Evolutionary conservation across 2,888 invertebrate species (phyloP).

Genomic region (Norana najaformis): DNA sequence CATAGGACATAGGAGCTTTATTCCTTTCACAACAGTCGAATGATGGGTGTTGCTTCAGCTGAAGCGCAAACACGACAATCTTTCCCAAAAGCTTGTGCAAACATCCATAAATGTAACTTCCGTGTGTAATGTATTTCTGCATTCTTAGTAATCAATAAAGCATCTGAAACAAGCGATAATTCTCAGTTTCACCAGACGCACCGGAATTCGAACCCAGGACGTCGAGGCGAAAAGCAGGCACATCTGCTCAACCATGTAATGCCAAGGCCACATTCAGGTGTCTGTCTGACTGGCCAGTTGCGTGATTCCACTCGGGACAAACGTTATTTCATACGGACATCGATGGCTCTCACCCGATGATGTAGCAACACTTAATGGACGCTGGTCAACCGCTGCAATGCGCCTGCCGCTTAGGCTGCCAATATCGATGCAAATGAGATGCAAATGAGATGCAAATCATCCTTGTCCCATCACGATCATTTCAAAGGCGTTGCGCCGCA

Average conservation of each 20-base stretch:
- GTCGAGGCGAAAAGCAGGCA: neutral
- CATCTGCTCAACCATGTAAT: no score
- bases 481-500: constrained; percentile 4
- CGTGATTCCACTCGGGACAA: constrained; percentile 5
- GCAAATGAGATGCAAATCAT: neutral
- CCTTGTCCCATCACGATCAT: neutral
- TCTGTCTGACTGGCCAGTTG: neutral
- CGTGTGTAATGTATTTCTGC: neutral
- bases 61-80: no score
- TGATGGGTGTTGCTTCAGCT: neutral
- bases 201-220: neutral
- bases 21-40: neutral
- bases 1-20: no score
- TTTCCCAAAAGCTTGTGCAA: no score
- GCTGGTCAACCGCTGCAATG: neutral
- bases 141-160: neutral
- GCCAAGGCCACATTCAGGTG: neutral
- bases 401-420: neutral
- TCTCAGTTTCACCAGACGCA: neutral
- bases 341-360: neutral
- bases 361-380: neutral
- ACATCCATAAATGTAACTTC: neutral
- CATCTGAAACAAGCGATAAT: neutral
- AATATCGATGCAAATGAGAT: constrained; percentile 1
- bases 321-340: constrained; percentile 7